These are phyloP conservation scores for Pteropus rufus DNA, from an alignment of 2,797 vertebrate species.

Conservation along the genomic window DNA sequence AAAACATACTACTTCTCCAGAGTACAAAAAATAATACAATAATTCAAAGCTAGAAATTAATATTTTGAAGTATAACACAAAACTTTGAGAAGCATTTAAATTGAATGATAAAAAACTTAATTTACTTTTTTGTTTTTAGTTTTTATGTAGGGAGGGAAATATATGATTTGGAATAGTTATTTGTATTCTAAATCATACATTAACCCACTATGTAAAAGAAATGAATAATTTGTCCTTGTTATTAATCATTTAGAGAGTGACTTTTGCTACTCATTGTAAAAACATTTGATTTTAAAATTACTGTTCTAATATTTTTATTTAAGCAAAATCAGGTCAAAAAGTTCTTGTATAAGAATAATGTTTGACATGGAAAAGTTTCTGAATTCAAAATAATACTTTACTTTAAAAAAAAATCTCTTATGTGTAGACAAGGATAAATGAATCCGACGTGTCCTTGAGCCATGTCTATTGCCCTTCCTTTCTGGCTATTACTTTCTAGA, in stretches of 20 bases:
- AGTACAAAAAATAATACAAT: not conserved
- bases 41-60: slow-evolving; percentile 24
- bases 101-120: slow-evolving; percentile 23
- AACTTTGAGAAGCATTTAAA: slow-evolving; percentile 20
- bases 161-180: not conserved
- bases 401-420: not conserved
- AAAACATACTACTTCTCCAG: not conserved
- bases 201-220: not conserved
- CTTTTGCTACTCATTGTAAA: not conserved
- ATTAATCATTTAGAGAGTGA: not conserved
- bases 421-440: not conserved
- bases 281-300: not conserved
- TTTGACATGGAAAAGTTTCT: not conserved
- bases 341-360: not conserved
- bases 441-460: not conserved
- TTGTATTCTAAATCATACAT: not conserved
- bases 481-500: not conserved
- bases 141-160: not conserved
- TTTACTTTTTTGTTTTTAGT: not conserved
- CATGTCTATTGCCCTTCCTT: not conserved
- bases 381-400: not conserved
- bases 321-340: not conserved
- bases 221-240: not conserved
- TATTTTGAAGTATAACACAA: slow-evolving; percentile 7
- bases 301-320: not conserved